Evolutionary conservation across 2,797 vertebrate genomes (phyloP).

Genomic region (Phaenicophaeus curvirostris): DNA sequence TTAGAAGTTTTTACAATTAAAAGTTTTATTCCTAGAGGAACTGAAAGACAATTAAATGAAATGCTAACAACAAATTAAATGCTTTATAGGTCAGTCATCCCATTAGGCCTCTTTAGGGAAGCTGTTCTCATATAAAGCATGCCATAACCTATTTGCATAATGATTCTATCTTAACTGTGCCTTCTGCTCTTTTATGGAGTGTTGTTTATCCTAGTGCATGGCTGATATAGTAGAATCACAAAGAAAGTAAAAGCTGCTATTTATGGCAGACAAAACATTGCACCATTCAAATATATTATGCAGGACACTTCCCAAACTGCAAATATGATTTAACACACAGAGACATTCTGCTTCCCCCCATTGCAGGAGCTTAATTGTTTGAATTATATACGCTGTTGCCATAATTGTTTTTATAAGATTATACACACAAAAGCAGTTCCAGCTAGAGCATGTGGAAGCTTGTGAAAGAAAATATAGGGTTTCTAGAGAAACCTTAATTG

Average conservation of each 20-base stretch:
- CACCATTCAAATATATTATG: constrained; percentile 43
- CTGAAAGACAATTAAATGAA: constrained; percentile 79
- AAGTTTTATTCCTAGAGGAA: constrained; percentile 80
- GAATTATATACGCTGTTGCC: constrained; percentile 1
- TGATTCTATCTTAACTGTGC: constrained; percentile 79
- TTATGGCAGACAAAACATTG: constrained; percentile 64
- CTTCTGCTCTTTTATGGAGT: constrained; percentile 79
- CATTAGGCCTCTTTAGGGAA: constrained; percentile 80
- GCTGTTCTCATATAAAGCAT: constrained; percentile 78
- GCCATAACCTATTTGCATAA: constrained; percentile 82
- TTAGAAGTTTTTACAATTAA: constrained; percentile 81
- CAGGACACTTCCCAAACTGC: constrained; percentile 61
- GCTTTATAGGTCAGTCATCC: constrained; percentile 81
- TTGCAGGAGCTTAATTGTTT: constrained; percentile 16
- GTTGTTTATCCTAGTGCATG: constrained; percentile 75
- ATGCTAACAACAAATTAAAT: constrained; percentile 81
- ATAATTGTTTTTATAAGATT: not conserved
- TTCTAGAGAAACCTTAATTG: not conserved
- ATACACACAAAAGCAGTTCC: not conserved
- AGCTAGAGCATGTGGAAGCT: not conserved
- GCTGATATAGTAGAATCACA: constrained; percentile 66
- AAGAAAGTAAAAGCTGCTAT: constrained; percentile 70
- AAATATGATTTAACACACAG: constrained; percentile 42
- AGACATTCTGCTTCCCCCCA: not conserved
- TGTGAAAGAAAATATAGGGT: not conserved